Evolutionary conservation across 1,140 invertebrate species (phyloP).

Genomic region (Tetramorium parvispinum): DNA sequence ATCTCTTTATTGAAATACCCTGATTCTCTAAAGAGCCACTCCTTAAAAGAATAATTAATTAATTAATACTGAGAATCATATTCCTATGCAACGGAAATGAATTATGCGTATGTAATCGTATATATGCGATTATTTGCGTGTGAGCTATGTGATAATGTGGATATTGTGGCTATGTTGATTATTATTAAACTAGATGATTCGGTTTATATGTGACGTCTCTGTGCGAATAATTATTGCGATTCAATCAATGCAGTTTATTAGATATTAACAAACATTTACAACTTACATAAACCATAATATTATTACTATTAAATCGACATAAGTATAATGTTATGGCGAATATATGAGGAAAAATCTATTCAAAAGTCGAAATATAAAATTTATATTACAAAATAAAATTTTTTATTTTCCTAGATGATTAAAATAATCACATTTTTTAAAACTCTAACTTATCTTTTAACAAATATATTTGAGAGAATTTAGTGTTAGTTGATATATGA

Average conservation of each 20-base stretch:
- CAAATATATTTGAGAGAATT: neutral
- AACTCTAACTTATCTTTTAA: too few species aligned
- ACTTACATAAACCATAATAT: neutral
- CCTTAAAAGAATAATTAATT: too few species aligned
- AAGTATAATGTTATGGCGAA: neutral
- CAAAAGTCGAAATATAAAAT: neutral
- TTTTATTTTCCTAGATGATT: neutral
- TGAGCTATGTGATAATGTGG: neutral
- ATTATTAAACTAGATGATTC: slow-evolving; percentile 33
- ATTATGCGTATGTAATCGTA: slow-evolving; percentile 27
- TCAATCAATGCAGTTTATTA: slow-evolving; percentile 28
- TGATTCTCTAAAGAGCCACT: too few species aligned
- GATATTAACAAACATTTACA: slow-evolving; percentile 22
- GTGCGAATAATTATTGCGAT: slow-evolving; percentile 32
- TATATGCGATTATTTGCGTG: slow-evolving; percentile 35
- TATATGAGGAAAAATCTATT: neutral
- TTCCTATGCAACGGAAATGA: slow-evolving; percentile 9
- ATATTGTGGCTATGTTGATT: slow-evolving; percentile 3
- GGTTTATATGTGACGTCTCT: slow-evolving; percentile 14
- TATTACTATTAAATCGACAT: neutral
- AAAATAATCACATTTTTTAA: neutral
- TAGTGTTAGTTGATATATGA: neutral
- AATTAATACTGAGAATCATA: neutral
- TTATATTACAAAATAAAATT: neutral
- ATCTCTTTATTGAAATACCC: too few species aligned